Evolutionary conservation across 2,797 vertebrate species (phyloP), one percentile per base, ranked within the genome.

Genomic region (Ctenochaetus hawaiiensis): DNA sequence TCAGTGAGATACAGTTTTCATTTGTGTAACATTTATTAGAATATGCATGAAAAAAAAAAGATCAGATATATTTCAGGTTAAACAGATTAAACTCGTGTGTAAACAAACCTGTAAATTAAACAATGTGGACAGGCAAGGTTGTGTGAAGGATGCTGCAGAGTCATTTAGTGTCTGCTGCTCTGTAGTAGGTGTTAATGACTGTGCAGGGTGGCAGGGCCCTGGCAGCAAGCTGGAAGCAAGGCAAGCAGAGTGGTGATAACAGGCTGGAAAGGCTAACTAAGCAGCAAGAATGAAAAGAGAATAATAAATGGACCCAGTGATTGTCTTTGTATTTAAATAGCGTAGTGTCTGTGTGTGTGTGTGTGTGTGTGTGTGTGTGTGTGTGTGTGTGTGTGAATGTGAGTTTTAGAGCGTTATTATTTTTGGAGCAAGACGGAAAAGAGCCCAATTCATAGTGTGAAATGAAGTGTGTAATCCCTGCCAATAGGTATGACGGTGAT

Each of bases 111-210:
- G 12, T 37, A 60, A 77, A 52, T 75, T 54, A 52, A 70, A 70
- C 69, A 56, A n/a, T 34, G 60, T 51, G 41, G 23, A 44, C 26
- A 11, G 61, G 39, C 44, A 52, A 67, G 57, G 78, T 70, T 71
- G n/a, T 23, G 67, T 61, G 65, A 56, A 56, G 62, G 70, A 86
- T 64, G 52, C 45, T 79, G 70, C 77, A 56, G 72, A 76, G 63
- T 64, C 59, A 58, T 60, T 78, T 26, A 8, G 18, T 49, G 64
- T 63, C 37, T 63, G 65, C 68, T 61, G 75, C 57, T 64, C 47
- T 61, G 9, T 48, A 41, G 58, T 44, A n/a, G 45, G 57, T 78
- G 77, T 79, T 82, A 77, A 86, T 83, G 68, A 75, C 59, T 44
- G 67, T 69, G 80, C 61, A 63, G 3, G 67, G 17, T 72, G 67